A percentile compares a stretch with the other conserved stretches of the same genome.
phyloP scores from a whole-genome alignment of 2,113 vertebrate species.

The Polypterus senegalus region DNA sequence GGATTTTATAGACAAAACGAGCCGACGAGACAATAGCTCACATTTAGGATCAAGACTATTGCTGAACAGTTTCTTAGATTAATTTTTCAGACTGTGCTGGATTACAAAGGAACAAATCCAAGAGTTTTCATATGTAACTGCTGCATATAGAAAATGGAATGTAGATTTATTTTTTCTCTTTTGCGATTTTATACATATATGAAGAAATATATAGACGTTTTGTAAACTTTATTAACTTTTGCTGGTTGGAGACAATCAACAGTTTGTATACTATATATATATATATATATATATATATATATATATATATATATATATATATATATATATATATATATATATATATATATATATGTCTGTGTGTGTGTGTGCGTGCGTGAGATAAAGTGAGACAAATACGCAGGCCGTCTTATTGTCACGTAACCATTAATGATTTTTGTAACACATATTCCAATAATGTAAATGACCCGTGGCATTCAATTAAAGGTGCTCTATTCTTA shows the following conservation, averaged over 20 bases:
- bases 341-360: conserved; percentile 27
- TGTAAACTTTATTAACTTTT: background rate
- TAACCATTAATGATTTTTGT: conserved; percentile 32
- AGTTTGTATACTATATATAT: too few relatives aligned
- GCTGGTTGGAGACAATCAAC: background rate
- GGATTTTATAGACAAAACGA: conserved; percentile 26
- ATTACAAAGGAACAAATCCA: background rate
- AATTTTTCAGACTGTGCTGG: background rate
- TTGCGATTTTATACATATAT: too few relatives aligned
- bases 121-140: too few relatives aligned
- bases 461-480: conserved; percentile 55
- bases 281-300: background rate
- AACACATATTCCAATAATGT: conserved; percentile 43
- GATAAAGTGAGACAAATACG: conserved; percentile 28
- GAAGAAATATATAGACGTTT: background rate
- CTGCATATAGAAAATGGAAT: too few relatives aligned
- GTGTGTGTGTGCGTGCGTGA: conserved; percentile 25
- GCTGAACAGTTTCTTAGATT: background rate
- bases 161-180: too few relatives aligned
- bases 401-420: conserved; percentile 26
- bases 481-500: conserved; percentile 36
- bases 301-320: background rate
- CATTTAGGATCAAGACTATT: conserved; percentile 32
- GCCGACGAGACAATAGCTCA: conserved; percentile 33
- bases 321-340: conserved; percentile 12